phyloP scores from a whole-genome alignment of 2,888 invertebrate species.

The Aethes cnicana region DNA sequence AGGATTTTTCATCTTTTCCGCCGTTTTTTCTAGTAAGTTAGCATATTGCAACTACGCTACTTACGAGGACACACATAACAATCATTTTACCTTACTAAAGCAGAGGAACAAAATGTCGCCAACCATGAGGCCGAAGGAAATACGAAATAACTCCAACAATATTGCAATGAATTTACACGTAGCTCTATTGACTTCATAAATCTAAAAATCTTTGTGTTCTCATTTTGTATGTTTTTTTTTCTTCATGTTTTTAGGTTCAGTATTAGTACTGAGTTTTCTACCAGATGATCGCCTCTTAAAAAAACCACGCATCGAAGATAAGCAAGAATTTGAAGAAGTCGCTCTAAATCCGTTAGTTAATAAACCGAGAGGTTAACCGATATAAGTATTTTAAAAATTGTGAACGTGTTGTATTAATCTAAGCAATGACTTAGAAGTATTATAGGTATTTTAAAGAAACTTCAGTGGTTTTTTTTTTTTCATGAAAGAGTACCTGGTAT shows the following conservation, averaged over 20 bases:
- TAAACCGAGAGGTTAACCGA: background rate
- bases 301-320: background rate
- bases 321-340: background rate
- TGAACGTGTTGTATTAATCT: no score
- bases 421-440: no score
- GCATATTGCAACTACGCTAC: background rate
- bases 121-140: no score
- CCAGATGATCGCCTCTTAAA: slow-evolving; percentile 24
- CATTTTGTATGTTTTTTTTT: background rate
- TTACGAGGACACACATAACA: background rate
- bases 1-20: slow-evolving; percentile 81
- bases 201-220: background rate
- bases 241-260: slow-evolving; percentile 21
- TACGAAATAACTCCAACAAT: no score
- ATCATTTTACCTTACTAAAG: background rate
- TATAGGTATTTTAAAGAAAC: no score
- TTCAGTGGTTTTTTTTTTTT: no score
- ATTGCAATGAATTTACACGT: no score
- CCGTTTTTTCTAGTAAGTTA: slow-evolving; percentile 67
- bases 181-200: background rate
- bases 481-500: no score
- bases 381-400: no score
- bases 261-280: slow-evolving; percentile 12
- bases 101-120: background rate
- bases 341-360: background rate